Evolutionary conservation across 2,888 invertebrate species (phyloP), one percentile per base, ranked within the genome.

Genomic region (Aphrophora alni): DNA sequence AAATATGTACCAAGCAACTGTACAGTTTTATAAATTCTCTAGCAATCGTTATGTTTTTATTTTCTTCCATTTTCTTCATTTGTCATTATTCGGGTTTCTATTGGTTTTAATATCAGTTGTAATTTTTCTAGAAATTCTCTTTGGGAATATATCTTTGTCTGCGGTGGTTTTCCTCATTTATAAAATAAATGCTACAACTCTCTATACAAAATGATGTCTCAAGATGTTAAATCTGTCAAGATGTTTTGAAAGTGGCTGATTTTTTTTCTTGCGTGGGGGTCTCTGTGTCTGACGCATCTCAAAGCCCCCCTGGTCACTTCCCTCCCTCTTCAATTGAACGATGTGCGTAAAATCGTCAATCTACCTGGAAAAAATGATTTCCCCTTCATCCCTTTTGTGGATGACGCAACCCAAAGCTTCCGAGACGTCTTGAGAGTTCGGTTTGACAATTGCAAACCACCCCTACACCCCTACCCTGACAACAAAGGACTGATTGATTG

Each of bases 321-420:
- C 78, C 72, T 59, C 51, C 77, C 70, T 38, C 51, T 26, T 78
- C 8, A 44, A 44, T 28, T 73, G 78, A 78, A 78, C 38, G 78
- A 78, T 78, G 59, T 68, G 59, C 10, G 78, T 79, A 79, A 79
- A 79, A 79, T 79, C 78, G 74, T 59, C 78, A 24, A 74, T 74
- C 78, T 79, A 79, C 78, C 78, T 79, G 78, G 78, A 74, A 79
- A 59, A 77, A 79, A 79, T 79, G 74, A 79, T 79, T 79, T 74
- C 72, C 73, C 74, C 78, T 68, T 59, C 59, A 28, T 68, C 74
- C 74, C 74, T 25, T 68, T 79, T 79, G 78, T 79, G 73, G 28
- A 69, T 79, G 78, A 74, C 78, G 78, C 78, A 79, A n/a, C 77
- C 38, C 69, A 24, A 38, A 21, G 59, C 27, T 72, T 72, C 38